These are phyloP conservation scores for Neoaliturus tenellus DNA, from an alignment of 2,888 invertebrate species.

Conservation along the genomic window DNA sequence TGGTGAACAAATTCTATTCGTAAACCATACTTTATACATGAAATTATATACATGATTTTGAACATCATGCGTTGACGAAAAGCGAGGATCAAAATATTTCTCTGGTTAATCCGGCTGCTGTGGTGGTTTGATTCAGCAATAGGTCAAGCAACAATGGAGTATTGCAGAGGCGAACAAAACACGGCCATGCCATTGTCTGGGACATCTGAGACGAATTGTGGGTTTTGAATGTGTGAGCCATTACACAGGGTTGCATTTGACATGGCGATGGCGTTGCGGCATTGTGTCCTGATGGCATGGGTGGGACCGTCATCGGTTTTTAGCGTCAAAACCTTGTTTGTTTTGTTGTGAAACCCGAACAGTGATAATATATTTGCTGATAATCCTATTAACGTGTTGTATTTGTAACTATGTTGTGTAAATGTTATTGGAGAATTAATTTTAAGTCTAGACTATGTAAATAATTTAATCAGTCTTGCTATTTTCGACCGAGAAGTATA, in stretches of 20 bases:
- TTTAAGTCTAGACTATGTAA: no score
- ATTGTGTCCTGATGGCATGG: background rate
- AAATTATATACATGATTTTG: background rate
- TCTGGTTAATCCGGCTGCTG: background rate
- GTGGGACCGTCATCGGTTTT: background rate
- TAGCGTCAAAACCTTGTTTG: no score
- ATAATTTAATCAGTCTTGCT: no score
- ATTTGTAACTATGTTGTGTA: no score
- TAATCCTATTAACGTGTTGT: no score
- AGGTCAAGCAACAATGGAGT: constrained; percentile 28
- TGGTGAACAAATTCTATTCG: no score
- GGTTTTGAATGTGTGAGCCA: constrained; percentile 20
- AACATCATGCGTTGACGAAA: background rate
- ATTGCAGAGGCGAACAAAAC: constrained; percentile 26
- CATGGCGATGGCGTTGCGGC: background rate
- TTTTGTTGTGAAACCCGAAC: no score
- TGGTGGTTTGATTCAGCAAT: constrained; percentile 20
- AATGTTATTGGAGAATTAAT: no score
- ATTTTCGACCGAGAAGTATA: no score
- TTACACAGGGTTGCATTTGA: background rate
- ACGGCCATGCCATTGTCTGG: background rate
- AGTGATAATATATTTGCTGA: no score
- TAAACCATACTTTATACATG: no score
- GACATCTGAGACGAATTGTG: constrained; percentile 35
- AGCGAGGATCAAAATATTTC: background rate